These are phyloP conservation scores for Drosophila fungiperda DNA, from an alignment of 2,888 invertebrate genomes.

Conservation along the genomic window DNA sequence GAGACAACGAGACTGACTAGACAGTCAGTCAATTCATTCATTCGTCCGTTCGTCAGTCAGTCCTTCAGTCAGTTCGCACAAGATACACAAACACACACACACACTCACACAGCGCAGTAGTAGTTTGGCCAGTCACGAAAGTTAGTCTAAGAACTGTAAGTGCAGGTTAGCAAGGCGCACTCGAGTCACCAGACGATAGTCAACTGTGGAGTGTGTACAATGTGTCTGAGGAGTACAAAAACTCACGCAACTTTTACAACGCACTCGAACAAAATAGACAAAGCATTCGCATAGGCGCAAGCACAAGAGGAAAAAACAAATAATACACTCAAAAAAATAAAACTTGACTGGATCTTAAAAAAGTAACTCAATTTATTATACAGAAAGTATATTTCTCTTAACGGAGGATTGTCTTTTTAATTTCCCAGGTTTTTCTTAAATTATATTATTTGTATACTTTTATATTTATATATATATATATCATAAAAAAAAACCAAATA, in stretches of 20 bases:
- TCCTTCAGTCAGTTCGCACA: background rate
- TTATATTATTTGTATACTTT: too few relatives aligned
- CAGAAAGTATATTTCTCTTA: too few relatives aligned
- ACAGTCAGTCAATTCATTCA: background rate
- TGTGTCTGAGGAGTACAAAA: conserved; percentile 73
- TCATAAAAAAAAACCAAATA: background rate
- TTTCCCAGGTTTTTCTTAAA: too few relatives aligned
- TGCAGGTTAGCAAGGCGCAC: conserved; percentile 69
- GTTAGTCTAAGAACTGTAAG: conserved; percentile 69
- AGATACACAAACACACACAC: background rate
- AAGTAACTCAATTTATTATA: background rate
- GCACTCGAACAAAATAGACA: conserved; percentile 44
- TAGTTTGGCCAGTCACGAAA: conserved; percentile 76
- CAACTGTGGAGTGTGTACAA: conserved; percentile 52
- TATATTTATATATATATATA: too few relatives aligned
- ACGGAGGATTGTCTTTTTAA: too few relatives aligned
- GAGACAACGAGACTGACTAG: conserved; percentile 14
- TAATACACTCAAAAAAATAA: background rate
- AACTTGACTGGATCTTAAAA: background rate
- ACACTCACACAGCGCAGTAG: conserved; percentile 23
- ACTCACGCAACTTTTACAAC: conserved; percentile 67
- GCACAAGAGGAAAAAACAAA: conserved; percentile 3
- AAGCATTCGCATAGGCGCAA: conserved; percentile 24
- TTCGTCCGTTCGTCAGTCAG: background rate
- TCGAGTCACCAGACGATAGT: conserved; percentile 56